Base-by-base conservation (phyloP, 2,113 vertebrate genomes). In the Anarhynchus alexandrinus region DNA sequence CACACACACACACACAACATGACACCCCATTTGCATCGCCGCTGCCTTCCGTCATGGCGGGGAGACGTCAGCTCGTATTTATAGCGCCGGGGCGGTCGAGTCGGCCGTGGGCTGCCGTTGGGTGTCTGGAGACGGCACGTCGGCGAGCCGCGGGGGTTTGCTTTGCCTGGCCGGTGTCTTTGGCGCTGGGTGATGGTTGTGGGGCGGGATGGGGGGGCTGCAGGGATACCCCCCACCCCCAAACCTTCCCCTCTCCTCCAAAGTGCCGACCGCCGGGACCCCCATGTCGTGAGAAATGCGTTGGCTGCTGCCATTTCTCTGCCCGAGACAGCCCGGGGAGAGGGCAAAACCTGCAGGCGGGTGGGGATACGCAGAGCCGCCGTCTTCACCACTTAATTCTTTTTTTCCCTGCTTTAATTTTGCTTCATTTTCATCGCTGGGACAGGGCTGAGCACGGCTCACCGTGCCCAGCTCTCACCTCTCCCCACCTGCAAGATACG, bases 221-320 rank as follows among this genome's bases (percentile, higher is more conserved):
- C 23, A 45, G 43, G 43, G 43, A 43, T 43, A 43, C 20, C 47
- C 47, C 5, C 3, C 9, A 43, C n/a, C 67, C 17, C 32, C 19
- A 36, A 45, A 17, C 30, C 45, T 5, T 20, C 47, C 45, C 45
- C 6, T 26, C 11, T 18, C 34, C 16, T 27, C 34, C 3, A 4
- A 25, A 20, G 42, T 22, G 10, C 30, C 8, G 5, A 2, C 2
- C 1, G 6, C 52, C 4, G 11, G 2, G 13, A 16, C 32, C 22
- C 18, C 25, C 0, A 0, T 0, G 17, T 42, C 45, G 1, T 5
- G 15, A 52, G 74, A 52, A 49, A 15, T 2, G 29, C 5, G 22
- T 34, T 36, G 7, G 6, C 32, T 40, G 42, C 57, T 47, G 27
- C 79, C 27, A 1, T 52, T 25, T 47, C 58, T 67, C 47, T 71